phyloP scores from a whole-genome alignment of 1,140 invertebrate species.

The Linepithema humile region DNA sequence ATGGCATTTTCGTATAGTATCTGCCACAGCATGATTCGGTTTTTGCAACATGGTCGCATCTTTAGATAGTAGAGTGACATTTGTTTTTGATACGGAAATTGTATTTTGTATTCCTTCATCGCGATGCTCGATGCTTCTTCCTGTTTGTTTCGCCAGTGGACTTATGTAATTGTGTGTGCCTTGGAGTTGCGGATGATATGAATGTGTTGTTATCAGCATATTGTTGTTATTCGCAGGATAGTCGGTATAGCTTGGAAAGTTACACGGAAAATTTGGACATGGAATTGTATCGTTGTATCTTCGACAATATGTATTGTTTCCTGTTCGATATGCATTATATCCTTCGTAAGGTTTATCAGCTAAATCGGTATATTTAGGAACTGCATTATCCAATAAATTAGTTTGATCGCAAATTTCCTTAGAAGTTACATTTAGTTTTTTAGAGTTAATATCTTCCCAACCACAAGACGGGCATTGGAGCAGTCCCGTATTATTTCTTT shows the following conservation, averaged over 20 bases:
- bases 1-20: background rate
- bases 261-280: background rate
- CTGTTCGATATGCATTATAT: background rate
- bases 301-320: background rate
- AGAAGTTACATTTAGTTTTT: background rate
- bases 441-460: constrained; percentile 38
- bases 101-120: background rate
- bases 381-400: background rate
- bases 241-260: background rate
- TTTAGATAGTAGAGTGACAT: too few species aligned
- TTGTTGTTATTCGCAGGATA: background rate
- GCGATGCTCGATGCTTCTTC: background rate
- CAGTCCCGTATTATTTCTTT: background rate
- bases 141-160: background rate
- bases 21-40: too few species aligned
- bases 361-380: background rate
- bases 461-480: constrained; percentile 54
- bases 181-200: background rate
- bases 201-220: background rate
- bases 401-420: background rate
- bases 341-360: background rate
- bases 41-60: too few species aligned
- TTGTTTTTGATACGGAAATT: background rate
- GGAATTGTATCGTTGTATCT: background rate
- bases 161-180: background rate